Percentiles rank a stretch among this genome's conserved stretches.
phyloP scores from a whole-genome alignment of 2,888 invertebrate species.

The Oscheius sp. region DNA sequence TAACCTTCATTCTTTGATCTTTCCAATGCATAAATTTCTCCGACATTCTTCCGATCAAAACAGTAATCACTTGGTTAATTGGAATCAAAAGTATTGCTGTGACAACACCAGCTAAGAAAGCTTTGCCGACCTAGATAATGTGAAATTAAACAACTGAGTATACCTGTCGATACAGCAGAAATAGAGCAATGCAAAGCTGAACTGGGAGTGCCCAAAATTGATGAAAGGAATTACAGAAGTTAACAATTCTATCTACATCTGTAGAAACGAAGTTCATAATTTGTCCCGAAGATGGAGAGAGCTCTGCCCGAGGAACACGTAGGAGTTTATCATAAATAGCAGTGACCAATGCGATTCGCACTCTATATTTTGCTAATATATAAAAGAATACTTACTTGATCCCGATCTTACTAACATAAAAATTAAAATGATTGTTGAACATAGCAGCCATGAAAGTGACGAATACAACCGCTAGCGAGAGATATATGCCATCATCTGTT shows the following conservation, averaged over 20 bases:
- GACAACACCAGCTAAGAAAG: conserved; percentile 87
- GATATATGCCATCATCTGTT: conserved; percentile 72
- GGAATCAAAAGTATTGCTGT: conserved; percentile 90
- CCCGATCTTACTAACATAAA: conserved; percentile 79
- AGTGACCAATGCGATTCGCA: conserved; percentile 85
- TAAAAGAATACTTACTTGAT: conserved; percentile 11
- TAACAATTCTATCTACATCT: conserved; percentile 91
- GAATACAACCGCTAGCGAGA: conserved; percentile 78
- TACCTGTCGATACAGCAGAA: conserved; percentile 79
- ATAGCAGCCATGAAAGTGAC: conserved; percentile 79
- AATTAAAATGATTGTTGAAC: conserved; percentile 87
- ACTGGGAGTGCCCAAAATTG: conserved; percentile 95
- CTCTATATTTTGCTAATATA: conserved; percentile 72
- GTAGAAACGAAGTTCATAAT: conserved; percentile 96
- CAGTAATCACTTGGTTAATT: conserved; percentile 87
- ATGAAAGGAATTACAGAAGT: conserved; percentile 94
- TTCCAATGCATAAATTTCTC: conserved; percentile 88
- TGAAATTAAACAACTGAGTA: not conserved
- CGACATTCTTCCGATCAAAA: conserved; percentile 85
- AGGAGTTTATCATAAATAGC: conserved; percentile 78
- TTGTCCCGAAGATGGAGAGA: conserved; percentile 78
- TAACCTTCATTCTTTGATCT: conserved; percentile 85
- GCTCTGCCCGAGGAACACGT: conserved; percentile 46
- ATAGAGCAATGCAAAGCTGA: conserved; percentile 84
- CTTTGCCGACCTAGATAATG: conserved; percentile 81